Conservation (phyloP, 2,797 vertebrate species). For the Pogoniulus pusillus region DNA sequence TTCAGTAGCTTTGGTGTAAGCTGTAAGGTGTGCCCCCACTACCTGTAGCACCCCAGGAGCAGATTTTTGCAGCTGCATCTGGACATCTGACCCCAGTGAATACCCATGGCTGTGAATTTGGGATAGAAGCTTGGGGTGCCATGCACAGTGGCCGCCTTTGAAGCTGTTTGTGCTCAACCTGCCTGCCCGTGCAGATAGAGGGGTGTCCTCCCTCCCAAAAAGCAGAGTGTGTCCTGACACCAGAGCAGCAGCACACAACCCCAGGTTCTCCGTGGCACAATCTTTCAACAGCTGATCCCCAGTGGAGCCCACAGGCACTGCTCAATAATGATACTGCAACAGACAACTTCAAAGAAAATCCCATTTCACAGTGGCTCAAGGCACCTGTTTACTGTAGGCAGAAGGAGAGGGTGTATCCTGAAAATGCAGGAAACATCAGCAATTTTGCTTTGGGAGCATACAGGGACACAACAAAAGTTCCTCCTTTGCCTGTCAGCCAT, state of each 20-base stretch:
- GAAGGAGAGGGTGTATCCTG: neutral
- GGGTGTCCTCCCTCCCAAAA: neutral
- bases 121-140: neutral
- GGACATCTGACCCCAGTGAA: neutral
- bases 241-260: neutral
- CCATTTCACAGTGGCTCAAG: neutral
- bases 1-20: too few species aligned
- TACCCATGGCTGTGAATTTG: rapidly evolving
- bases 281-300: rapidly evolving
- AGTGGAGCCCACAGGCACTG: neutral
- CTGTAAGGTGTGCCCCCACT: too few species aligned
- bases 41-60: neutral
- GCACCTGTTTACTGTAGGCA: neutral
- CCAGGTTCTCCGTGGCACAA: neutral
- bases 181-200: neutral
- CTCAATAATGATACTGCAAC: neutral
- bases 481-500: neutral
- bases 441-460: neutral
- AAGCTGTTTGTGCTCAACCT: neutral
- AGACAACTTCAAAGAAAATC: neutral
- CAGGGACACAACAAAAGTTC: neutral
- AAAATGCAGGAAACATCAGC: neutral
- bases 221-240: neutral
- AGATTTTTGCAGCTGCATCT: neutral
- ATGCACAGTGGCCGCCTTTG: rapidly evolving